Conservation (phyloP, 2,113 vertebrate genomes). For the Colossoma macropomum region DNA sequence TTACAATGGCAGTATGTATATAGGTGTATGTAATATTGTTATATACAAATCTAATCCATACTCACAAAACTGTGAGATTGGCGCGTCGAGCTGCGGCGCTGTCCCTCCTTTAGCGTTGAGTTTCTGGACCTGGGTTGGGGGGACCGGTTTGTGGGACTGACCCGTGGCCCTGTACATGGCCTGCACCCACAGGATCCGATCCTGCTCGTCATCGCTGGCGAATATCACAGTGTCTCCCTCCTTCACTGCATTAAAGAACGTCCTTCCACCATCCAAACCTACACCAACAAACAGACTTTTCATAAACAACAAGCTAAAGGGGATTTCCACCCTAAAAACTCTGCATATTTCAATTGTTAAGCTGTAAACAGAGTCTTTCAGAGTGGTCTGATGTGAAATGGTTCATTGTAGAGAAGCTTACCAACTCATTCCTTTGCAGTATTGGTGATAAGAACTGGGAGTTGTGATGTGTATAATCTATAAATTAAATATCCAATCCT, state of each 20-base stretch:
- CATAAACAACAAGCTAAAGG: neutral
- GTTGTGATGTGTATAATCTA: too few species aligned
- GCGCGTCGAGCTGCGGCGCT: conserved; percentile 93
- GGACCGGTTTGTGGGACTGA: conserved; percentile 97
- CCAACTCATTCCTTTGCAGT: too few species aligned
- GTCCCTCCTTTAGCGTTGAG: conserved; percentile 94
- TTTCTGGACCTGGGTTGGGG: conserved; percentile 98
- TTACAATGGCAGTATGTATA: too few species aligned
- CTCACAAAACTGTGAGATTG: conserved; percentile 99
- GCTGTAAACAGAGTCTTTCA: too few species aligned
- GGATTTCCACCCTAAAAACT: too few species aligned
- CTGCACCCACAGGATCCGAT: conserved; percentile 98
- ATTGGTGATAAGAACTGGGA: too few species aligned
- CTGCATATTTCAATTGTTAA: too few species aligned
- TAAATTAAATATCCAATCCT: too few species aligned
- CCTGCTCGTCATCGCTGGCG: conserved; percentile 97
- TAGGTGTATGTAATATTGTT: too few species aligned
- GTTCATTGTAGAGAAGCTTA: too few species aligned
- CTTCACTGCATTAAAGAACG: conserved; percentile 98
- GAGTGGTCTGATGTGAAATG: too few species aligned
- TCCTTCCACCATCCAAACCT: conserved; percentile 95
- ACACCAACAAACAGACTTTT: neutral
- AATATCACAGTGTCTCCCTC: conserved; percentile 99
- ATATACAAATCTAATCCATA: conserved; percentile 55
- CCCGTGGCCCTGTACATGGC: conserved; percentile 98